Evolutionary conservation across 2,888 invertebrate species (phyloP).

Genomic region (Apeira syringaria): DNA sequence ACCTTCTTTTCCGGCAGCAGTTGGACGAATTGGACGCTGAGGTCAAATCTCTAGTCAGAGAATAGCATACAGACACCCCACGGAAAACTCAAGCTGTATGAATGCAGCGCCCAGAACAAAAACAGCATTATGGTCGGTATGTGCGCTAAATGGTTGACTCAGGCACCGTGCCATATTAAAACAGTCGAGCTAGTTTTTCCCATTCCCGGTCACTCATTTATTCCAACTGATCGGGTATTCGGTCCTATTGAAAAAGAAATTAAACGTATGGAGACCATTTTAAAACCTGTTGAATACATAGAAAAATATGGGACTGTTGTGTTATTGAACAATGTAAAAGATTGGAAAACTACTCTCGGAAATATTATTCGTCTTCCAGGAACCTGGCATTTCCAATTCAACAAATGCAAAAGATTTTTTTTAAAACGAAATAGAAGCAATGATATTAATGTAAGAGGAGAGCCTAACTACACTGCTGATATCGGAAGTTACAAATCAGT

Average conservation of each 20-base stretch:
- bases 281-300: conserved; percentile 20
- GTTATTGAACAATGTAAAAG: conserved; percentile 1
- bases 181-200: conserved; percentile 29
- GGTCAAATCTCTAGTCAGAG: no score
- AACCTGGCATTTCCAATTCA: conserved; percentile 27
- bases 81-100: no score
- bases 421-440: conserved; percentile 17
- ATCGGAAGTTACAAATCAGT: conserved; percentile 4
- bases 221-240: conserved; percentile 32
- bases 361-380: conserved; percentile 20
- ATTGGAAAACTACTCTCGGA: conserved; percentile 9
- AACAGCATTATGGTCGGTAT: conserved; percentile 33
- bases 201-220: conserved; percentile 31
- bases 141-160: conserved; percentile 27
- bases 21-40: no score
- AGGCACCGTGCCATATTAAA: conserved; percentile 18
- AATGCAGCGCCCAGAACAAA: conserved; percentile 35
- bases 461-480: conserved; percentile 6
- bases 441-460: conserved; percentile 13
- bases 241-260: conserved; percentile 24
- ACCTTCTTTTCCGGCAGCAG: no score
- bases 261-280: conserved; percentile 21
- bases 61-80: no score
- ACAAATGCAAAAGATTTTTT: conserved; percentile 19
- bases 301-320: conserved; percentile 10